Percentiles rank a stretch among this genome's conserved stretches.
Evolutionary conservation across 1,140 invertebrate species (phyloP).

Genomic region (Oppia nitens): DNA sequence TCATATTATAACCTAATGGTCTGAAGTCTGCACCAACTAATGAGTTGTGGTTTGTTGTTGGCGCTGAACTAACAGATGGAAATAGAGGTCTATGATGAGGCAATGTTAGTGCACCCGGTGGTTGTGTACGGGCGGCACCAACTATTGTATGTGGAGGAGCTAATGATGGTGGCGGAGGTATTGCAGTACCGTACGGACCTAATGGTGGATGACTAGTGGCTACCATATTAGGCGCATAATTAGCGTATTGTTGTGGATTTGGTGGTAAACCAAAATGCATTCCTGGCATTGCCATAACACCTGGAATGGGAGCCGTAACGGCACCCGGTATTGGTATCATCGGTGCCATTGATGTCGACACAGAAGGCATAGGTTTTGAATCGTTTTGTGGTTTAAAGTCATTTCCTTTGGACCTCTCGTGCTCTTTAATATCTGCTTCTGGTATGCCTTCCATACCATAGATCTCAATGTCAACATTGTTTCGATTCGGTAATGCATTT

Average conservation of each 20-base stretch:
- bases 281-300: not conserved
- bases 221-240: not conserved
- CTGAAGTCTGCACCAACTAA: constrained; percentile 8
- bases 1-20: not conserved
- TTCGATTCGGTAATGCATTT: constrained; percentile 89
- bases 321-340: not conserved
- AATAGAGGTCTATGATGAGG: not conserved
- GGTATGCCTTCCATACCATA: constrained; percentile 99
- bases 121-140: not conserved
- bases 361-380: not conserved
- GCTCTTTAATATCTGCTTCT: constrained; percentile 77
- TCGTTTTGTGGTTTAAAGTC: not conserved
- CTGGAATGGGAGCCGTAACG: not conserved
- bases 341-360: not conserved
- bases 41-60: not conserved
- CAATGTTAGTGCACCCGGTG: constrained; percentile 1
- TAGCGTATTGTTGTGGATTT: not conserved
- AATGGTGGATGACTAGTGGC: not conserved
- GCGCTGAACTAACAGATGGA: constrained; percentile 1
- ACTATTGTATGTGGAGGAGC: not conserved
- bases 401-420: constrained; percentile 47
- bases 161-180: constrained; percentile 6
- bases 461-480: constrained; percentile 98
- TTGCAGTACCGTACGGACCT: constrained; percentile 7
- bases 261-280: not conserved